Evolutionary conservation across 1,140 invertebrate genomes (phyloP), one percentile per base, ranked within the genome.

Genomic region (Babylonia areolata): DNA sequence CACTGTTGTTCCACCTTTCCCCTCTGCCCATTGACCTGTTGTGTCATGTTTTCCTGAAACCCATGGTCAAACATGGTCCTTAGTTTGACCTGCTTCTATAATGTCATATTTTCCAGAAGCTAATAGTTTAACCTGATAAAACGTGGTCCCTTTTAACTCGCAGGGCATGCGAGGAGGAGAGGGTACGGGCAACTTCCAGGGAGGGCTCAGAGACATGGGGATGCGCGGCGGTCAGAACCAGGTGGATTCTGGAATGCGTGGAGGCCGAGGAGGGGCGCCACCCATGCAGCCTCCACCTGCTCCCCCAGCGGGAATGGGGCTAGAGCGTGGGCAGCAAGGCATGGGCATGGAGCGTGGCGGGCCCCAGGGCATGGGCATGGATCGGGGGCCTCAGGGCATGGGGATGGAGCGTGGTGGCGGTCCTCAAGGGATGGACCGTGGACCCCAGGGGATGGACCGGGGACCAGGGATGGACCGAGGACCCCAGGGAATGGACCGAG

Each of bases 211-310:
- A n/a, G 58, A 64, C 40, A 73, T 84, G 77, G 86, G 81, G 23
- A 87, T 88, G 77, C 80, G 86, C 46, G 86, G 85, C 73, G 87
- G 83, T 3, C 51, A 58, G 78, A 86, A 86, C 40, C 69, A 75
- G 28, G 23, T 33, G 40, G 78, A 80, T 2, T 2, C 42, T 23
- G 33, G 28, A n/a, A 80, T 80, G 51, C 93, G 86, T 33, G 54
- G 87, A 23, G 78, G 86, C 33, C 39, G 86, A 42, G 87, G 85
- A 71, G 85, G 87, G 37, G 89, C 90, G 20, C 91, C 91, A 46
- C 92, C 92, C 17, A 86, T 93, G 78, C 91, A 90, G 85, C 92
- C 92, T 28, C 92, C 92, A 39, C 92, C 92, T 40, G 89, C 89
- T 23, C 92, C 92, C 37, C 92, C 92, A 79, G 90, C 88, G 40